Evolutionary conservation across 2,113 vertebrate species (phyloP).

Genomic region (Thamnaconus septentrionalis): DNA sequence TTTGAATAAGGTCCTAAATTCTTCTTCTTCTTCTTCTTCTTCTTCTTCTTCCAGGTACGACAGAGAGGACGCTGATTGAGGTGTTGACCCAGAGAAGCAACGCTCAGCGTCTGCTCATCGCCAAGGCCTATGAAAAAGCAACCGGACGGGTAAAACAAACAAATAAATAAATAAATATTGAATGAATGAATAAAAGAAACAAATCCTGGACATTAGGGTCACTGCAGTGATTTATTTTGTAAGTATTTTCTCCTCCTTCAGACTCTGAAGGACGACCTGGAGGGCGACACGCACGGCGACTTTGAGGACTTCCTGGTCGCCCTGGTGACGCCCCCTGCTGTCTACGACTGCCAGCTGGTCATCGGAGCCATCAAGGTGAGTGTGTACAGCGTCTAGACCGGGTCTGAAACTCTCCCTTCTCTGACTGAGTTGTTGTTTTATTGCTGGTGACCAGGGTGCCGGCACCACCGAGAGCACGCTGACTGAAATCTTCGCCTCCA

Average conservation of each 20-base stretch:
- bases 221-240: conserved; percentile 33
- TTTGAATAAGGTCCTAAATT: not conserved
- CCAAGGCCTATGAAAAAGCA: conserved; percentile 74
- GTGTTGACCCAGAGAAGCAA: conserved; percentile 82
- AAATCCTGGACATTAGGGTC: not conserved
- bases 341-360: conserved; percentile 82
- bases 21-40: too few relatives aligned
- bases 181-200: not conserved
- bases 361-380: conserved; percentile 82
- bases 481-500: conserved; percentile 86
- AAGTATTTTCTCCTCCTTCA: conserved; percentile 55
- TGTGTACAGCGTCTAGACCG: not conserved
- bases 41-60: conserved; percentile 72
- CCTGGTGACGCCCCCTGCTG: conserved; percentile 73
- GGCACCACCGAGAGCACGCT: conserved; percentile 81
- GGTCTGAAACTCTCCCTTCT: not conserved
- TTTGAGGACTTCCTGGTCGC: conserved; percentile 80
- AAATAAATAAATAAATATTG: not conserved
- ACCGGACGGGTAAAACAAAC: conserved; percentile 76
- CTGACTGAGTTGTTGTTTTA: conserved; percentile 8
- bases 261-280: conserved; percentile 80
- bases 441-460: conserved; percentile 68
- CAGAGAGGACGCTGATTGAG: conserved; percentile 80
- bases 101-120: conserved; percentile 82
- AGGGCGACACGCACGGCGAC: conserved; percentile 84